Evolutionary conservation across 2,888 invertebrate species (phyloP).

Genomic region (Hirtodrosophila histrioides): DNA sequence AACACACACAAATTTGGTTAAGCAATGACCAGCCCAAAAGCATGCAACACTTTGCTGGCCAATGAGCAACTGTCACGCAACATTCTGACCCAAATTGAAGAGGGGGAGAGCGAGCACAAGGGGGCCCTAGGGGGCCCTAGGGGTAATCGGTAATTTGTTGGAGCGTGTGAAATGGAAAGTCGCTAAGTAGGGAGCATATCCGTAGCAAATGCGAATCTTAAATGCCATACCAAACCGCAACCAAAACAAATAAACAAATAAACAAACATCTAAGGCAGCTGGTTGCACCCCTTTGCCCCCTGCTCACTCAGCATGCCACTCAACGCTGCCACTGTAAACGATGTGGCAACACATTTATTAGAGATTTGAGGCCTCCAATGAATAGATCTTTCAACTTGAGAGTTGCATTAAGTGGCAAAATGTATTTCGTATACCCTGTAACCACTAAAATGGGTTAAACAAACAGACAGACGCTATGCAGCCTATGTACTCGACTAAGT

Average conservation of each 20-base stretch:
- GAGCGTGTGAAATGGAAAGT: slow-evolving; percentile 7
- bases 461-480: too few relatives aligned
- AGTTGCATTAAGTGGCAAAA: background rate
- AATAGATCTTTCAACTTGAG: background rate
- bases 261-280: background rate
- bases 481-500: too few relatives aligned
- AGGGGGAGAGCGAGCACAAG: background rate
- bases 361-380: background rate
- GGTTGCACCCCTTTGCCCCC: background rate
- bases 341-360: slow-evolving; percentile 29
- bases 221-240: slow-evolving; percentile 6
- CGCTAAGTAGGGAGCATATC: slow-evolving; percentile 7
- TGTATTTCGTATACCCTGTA: slow-evolving; percentile 17
- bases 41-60: slow-evolving; percentile 43
- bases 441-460: background rate
- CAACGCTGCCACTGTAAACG: slow-evolving; percentile 14
- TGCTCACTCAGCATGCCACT: slow-evolving; percentile 19
- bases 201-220: slow-evolving; percentile 22
- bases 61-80: slow-evolving; percentile 49
- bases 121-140: background rate
- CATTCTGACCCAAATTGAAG: background rate
- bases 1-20: slow-evolving; percentile 4
- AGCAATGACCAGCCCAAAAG: slow-evolving; percentile 43
- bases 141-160: slow-evolving; percentile 2
- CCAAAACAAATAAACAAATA: background rate